phyloP scores from a whole-genome alignment of 2,888 invertebrate genomes.

The Drosophila demipolita region DNA sequence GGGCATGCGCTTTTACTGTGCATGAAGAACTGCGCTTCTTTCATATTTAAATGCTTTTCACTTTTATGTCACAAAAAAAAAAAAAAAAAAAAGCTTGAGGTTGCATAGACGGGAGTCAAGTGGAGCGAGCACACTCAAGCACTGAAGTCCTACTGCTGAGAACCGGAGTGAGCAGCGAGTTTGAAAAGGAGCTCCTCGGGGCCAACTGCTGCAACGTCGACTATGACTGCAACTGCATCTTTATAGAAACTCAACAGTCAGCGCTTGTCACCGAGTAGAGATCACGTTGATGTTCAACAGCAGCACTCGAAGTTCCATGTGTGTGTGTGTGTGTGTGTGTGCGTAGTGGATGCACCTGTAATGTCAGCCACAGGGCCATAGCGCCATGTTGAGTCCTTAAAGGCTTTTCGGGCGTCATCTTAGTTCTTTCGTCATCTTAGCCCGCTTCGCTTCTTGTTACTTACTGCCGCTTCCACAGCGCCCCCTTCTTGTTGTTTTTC shows the following conservation, averaged over 20 bases:
- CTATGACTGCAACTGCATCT: constrained; percentile 18
- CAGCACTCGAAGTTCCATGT: constrained; percentile 57
- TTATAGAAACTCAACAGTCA: constrained; percentile 69
- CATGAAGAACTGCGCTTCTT: constrained; percentile 54
- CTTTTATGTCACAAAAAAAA: constrained; percentile 73
- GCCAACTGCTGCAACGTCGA: constrained; percentile 21
- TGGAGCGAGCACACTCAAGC: constrained; percentile 30
- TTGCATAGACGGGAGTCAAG: constrained; percentile 58
- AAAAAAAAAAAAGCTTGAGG: constrained; percentile 64
- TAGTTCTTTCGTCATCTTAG: constrained; percentile 24
- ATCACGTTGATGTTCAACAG: constrained; percentile 71
- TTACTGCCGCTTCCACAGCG: neutral
- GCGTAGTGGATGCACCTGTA: constrained; percentile 45
- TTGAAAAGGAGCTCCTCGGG: constrained; percentile 42
- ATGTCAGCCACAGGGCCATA: constrained; percentile 42
- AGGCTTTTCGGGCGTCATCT: constrained; percentile 58
- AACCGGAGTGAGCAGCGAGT: constrained; percentile 16
- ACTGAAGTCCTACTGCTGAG: constrained; percentile 33
- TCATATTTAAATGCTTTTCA: constrained; percentile 81
- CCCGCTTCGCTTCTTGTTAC: neutral
- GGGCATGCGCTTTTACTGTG: constrained; percentile 43
- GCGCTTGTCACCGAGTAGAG: constrained; percentile 62
- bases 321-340: constrained; percentile 14
- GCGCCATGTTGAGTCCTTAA: constrained; percentile 52
- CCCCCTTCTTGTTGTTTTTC: constrained; percentile 63